Evolutionary conservation across 1,140 invertebrate genomes (phyloP).

Genomic region (Nasonia vitripennis): DNA sequence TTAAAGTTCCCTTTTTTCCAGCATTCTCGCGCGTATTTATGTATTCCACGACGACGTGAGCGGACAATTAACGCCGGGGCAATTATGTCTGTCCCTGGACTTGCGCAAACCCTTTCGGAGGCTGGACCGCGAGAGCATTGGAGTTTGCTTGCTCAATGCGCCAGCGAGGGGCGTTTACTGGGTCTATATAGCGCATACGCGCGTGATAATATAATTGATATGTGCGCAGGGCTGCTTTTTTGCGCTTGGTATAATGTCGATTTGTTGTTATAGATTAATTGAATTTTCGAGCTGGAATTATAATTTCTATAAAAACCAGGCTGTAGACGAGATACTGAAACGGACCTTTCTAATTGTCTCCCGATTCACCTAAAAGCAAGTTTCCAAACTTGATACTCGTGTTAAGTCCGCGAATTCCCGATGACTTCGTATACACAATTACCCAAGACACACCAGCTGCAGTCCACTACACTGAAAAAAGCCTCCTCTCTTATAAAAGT

Average conservation of each 20-base stretch:
- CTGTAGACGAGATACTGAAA: too few relatives aligned
- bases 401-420: too few relatives aligned
- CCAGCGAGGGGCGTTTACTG: not conserved
- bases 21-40: conserved; percentile 39
- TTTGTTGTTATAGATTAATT: too few relatives aligned
- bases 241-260: not conserved
- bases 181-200: too few relatives aligned
- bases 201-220: conserved; percentile 25
- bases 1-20: conserved; percentile 30
- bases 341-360: too few relatives aligned
- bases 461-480: not conserved
- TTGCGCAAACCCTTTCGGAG: conserved; percentile 24
- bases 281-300: too few relatives aligned
- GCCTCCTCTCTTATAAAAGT: not conserved
- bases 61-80: conserved; percentile 54
- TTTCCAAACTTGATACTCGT: too few relatives aligned
- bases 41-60: conserved; percentile 42
- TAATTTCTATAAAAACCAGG: too few relatives aligned
- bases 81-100: conserved; percentile 49
- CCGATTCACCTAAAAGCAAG: too few relatives aligned
- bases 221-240: not conserved
- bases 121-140: not conserved
- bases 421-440: too few relatives aligned
- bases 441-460: too few relatives aligned
- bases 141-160: conserved; percentile 21